These are phyloP conservation scores for Stercorarius parasiticus DNA, from an alignment of 2,113 vertebrate species.

Conservation along the genomic window DNA sequence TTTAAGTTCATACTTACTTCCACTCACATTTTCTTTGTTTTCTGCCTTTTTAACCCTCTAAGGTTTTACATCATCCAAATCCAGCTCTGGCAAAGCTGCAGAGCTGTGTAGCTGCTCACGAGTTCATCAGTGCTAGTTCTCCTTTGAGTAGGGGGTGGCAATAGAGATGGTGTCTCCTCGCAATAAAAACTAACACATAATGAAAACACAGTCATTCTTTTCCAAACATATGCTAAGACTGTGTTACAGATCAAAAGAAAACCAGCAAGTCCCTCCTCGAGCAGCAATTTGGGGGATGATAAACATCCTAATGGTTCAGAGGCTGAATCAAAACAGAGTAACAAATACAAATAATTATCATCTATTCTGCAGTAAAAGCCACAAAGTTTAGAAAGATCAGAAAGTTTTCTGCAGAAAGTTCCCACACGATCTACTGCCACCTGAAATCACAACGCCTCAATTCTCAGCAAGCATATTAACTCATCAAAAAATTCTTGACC, in stretches of 20 bases:
- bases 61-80: background rate
- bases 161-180: background rate
- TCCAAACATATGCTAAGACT: background rate
- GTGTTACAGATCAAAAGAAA: background rate
- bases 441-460: background rate
- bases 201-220: background rate
- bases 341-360: background rate
- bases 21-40: background rate
- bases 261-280: background rate
- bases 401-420: background rate
- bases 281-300: fast-evolving
- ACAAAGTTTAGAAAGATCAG: background rate
- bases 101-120: background rate
- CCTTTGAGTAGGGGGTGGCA: background rate
- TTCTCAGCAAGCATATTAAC: background rate
- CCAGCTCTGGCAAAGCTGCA: background rate
- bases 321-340: background rate
- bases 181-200: background rate
- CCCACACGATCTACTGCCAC: background rate
- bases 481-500: background rate
- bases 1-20: background rate
- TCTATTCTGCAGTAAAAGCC: background rate
- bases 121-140: background rate
- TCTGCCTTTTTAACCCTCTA: background rate
- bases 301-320: background rate